Conservation (phyloP, 1,140 invertebrate species). For the Nixonia krombeini region DNA sequence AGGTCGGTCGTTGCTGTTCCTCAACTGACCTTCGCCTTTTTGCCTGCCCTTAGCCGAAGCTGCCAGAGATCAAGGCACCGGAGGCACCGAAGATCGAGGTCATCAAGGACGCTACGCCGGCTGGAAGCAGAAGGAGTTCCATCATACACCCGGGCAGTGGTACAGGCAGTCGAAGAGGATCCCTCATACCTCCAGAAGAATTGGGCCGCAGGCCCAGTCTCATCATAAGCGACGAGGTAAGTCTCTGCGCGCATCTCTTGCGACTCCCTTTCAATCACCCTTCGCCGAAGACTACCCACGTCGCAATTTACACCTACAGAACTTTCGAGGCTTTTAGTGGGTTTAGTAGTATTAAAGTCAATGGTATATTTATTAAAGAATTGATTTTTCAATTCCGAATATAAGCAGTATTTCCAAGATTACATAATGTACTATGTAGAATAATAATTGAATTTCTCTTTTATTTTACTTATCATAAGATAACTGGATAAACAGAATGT, state of each 20-base stretch:
- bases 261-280: too few relatives aligned
- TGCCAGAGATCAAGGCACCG: constrained; percentile 79
- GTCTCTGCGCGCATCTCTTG: constrained; percentile 36
- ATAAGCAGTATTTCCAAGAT: too few relatives aligned
- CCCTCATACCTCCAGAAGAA: constrained; percentile 87
- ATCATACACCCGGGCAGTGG: constrained; percentile 82
- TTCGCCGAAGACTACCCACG: neutral
- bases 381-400: too few relatives aligned
- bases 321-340: too few relatives aligned
- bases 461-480: too few relatives aligned
- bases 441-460: too few relatives aligned
- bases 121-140: constrained; percentile 79
- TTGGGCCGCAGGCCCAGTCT: constrained; percentile 87
- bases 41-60: constrained; percentile 9
- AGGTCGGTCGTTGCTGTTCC: constrained; percentile 1
- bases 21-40: neutral
- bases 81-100: constrained; percentile 89
- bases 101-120: constrained; percentile 82
- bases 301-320: neutral
- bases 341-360: too few relatives aligned
- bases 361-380: too few relatives aligned
- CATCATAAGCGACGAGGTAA: constrained; percentile 95
- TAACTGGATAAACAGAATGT: too few relatives aligned
- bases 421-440: too few relatives aligned
- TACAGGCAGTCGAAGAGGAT: constrained; percentile 82